A percentile compares a stretch with the other conserved stretches of the same genome.
These are phyloP conservation scores for Trogon melanurus DNA, from an alignment of 2,113 vertebrate genomes.

Conservation along the genomic window DNA sequence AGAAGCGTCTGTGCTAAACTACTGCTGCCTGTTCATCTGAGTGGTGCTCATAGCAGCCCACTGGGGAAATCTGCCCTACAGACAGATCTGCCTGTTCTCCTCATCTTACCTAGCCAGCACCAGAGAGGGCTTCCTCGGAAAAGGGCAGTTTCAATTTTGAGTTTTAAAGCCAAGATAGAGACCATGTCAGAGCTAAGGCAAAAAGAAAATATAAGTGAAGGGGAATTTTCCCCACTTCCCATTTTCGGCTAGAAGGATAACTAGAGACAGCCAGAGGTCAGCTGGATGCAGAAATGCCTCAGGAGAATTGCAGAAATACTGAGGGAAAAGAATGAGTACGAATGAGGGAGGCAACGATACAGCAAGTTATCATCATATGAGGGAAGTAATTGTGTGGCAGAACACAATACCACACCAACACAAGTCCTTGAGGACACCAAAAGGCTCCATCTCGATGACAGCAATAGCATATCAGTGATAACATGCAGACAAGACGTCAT, in stretches of 20 bases:
- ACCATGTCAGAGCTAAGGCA: background rate
- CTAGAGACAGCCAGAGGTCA: slow-evolving; percentile 2
- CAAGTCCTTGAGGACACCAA: background rate
- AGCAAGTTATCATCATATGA: background rate
- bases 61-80: rapidly evolving
- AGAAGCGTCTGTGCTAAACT: background rate
- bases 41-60: rapidly evolving
- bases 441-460: background rate
- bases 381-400: background rate
- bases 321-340: background rate
- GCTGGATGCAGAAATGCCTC: background rate
- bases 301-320: background rate
- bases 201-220: background rate
- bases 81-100: background rate
- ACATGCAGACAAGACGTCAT: background rate
- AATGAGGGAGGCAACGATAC: background rate
- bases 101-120: background rate
- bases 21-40: rapidly evolving
- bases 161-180: background rate
- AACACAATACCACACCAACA: rapidly evolving
- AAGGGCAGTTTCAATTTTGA: background rate
- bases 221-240: background rate
- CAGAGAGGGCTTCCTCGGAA: background rate
- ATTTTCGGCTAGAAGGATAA: background rate
- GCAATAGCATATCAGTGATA: background rate